phyloP scores from a whole-genome alignment of 2,888 invertebrate genomes.

The Aporophyla lueneburgensis region DNA sequence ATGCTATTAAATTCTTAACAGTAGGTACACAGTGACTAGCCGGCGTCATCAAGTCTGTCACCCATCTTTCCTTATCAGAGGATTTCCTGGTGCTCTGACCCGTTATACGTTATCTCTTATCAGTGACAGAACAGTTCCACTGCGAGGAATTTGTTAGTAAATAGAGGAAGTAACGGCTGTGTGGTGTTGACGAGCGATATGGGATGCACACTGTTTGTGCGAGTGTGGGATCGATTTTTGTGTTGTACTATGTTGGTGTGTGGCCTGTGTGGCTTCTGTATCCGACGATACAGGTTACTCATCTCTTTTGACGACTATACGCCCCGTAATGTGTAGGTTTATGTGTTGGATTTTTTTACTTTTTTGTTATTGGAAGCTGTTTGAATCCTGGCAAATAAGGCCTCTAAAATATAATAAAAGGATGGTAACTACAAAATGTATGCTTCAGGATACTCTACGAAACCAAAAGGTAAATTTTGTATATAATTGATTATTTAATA shows the following conservation, averaged over 20 bases:
- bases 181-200: conserved; percentile 48
- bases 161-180: conserved; percentile 37
- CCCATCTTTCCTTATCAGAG: conserved; percentile 49
- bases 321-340: not conserved
- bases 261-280: not conserved
- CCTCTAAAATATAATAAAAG: too few species aligned
- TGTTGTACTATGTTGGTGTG: not conserved
- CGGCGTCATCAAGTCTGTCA: conserved; percentile 44
- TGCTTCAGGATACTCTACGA: too few species aligned
- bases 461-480: too few species aligned
- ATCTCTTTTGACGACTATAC: too few species aligned
- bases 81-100: conserved; percentile 62
- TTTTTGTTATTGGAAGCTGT: too few species aligned
- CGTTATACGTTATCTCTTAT: conserved; percentile 37
- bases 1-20: conserved; percentile 17
- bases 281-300: too few species aligned
- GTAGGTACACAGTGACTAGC: not conserved
- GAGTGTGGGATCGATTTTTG: conserved; percentile 18
- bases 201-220: conserved; percentile 20
- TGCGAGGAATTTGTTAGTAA: conserved; percentile 45
- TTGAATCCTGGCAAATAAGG: too few species aligned
- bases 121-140: conserved; percentile 19
- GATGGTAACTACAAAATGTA: too few species aligned
- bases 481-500: too few species aligned
- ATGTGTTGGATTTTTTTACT: not conserved